Evolutionary conservation across 92 coral and sea anemone species (phyloP).

Genomic region (Porites rus): DNA sequence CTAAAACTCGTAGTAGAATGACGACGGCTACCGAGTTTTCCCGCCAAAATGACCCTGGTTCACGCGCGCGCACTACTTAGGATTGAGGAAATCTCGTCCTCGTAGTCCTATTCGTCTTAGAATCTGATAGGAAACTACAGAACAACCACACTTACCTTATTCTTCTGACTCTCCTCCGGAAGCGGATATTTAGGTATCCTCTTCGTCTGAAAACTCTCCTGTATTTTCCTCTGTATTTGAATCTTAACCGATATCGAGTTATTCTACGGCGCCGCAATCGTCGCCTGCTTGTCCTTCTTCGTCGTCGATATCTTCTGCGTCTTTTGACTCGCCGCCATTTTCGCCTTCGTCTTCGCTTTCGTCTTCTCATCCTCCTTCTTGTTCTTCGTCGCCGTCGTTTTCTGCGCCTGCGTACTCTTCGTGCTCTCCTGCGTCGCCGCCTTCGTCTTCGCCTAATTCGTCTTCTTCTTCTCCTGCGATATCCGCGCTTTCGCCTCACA

Average conservation of each 20-base stretch:
- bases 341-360: slow-evolving; percentile 24
- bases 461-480: slow-evolving; percentile 17
- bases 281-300: slow-evolving; percentile 1
- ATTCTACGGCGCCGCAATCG: not conserved
- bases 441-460: slow-evolving; percentile 4
- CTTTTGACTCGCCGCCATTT: slow-evolving; percentile 6
- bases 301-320: slow-evolving; percentile 10
- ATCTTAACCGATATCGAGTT: slow-evolving; percentile 2
- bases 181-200: slow-evolving; percentile 27
- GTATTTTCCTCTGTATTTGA: not conserved
- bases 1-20: no score
- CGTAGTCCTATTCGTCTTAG: no score
- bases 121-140: no score
- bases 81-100: no score
- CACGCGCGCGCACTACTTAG: no score
- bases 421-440: slow-evolving; percentile 15
- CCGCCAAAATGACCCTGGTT: no score
- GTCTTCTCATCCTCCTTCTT: slow-evolving; percentile 2
- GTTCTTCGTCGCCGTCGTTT: slow-evolving; percentile 28
- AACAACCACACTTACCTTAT: slow-evolving; percentile 12
- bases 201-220: slow-evolving; percentile 6
- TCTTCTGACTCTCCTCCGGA: slow-evolving; percentile 10
- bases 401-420: slow-evolving; percentile 26
- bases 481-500: slow-evolving; percentile 24
- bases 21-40: no score